Base-by-base conservation (phyloP, 2,888 invertebrate genomes). In the Vesta saturnalis region DNA sequence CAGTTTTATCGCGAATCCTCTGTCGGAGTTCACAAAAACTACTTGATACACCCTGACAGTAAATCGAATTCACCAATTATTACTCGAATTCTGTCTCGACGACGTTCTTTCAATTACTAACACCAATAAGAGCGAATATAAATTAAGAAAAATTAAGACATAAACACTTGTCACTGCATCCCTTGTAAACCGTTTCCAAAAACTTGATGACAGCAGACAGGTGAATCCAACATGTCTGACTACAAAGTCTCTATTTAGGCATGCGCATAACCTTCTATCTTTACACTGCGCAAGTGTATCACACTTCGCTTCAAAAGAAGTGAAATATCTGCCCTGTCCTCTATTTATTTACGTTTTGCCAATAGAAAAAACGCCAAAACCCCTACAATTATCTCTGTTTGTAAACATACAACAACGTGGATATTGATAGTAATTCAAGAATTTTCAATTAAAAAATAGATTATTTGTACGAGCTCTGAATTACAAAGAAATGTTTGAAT, bases 31-130 rank as follows among this genome's bases (percentile, higher is more conserved):
- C 79, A 73, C 77, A 81, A 83, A 82, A 82, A 83, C 83, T 83
- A 83, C 81, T 80, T 79, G 81, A 82, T 83, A 83, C 83, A 83
- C 83, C 83, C 83, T 80, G 80, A 78, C 80, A 77, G 77, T 76
- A 77, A 80, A 81, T 80, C 81, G 81, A 81, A 68, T 65, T 68
- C 62, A 62, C 64, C 47, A 55, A 46, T 21, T 63, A 56, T 65
- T 60, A 35, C 54, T 43, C 35, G 35, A 60, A 23, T 43, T 55
- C 54, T 57, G 55, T 60, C 55, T 67, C 67, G 72, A 69, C 71
- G 68, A 66, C 64, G 35, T 71, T 61, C 64, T 60, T 64, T 64
- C 58, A 16, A 65, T 64, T 60, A 59, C 46, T 62, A 62, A 63
- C 60, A 52, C 60, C 57, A 64, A 64, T 52, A 61, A 60, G 64